These are phyloP conservation scores for Clistopyga incitator DNA, from an alignment of 2,888 invertebrate species.

Conservation along the genomic window DNA sequence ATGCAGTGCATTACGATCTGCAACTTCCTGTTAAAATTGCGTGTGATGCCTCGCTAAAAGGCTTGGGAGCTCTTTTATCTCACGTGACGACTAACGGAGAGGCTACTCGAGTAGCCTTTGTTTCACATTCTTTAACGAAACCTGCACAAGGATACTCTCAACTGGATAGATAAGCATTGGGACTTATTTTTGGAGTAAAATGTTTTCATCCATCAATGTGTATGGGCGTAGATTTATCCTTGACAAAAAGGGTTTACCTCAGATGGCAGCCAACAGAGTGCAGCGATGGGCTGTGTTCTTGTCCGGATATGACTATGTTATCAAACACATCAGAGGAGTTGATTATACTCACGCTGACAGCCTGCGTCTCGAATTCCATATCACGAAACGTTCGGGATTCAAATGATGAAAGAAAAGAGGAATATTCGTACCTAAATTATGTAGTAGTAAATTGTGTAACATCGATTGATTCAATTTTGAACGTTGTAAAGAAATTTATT, in stretches of 20 bases:
- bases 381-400: not conserved
- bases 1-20: not conserved
- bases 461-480: slow-evolving; percentile 12
- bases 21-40: not conserved
- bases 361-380: slow-evolving; percentile 26
- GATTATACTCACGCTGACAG: slow-evolving; percentile 20
- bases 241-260: not conserved
- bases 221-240: not conserved
- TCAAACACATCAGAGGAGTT: not conserved
- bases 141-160: not conserved
- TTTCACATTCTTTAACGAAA: not conserved
- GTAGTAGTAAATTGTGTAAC: slow-evolving; percentile 6
- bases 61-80: not conserved
- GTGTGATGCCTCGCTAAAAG: not conserved
- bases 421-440: slow-evolving; percentile 43
- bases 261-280: not conserved
- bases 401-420: not conserved
- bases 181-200: not conserved
- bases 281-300: not conserved
- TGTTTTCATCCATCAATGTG: not conserved
- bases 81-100: not conserved
- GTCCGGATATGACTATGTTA: not conserved
- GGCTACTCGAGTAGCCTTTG: not conserved
- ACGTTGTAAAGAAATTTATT: slow-evolving; percentile 6
- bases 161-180: not conserved